Evolutionary conservation across 2,113 vertebrate genomes (phyloP).

Genomic region (Mola mola): DNA sequence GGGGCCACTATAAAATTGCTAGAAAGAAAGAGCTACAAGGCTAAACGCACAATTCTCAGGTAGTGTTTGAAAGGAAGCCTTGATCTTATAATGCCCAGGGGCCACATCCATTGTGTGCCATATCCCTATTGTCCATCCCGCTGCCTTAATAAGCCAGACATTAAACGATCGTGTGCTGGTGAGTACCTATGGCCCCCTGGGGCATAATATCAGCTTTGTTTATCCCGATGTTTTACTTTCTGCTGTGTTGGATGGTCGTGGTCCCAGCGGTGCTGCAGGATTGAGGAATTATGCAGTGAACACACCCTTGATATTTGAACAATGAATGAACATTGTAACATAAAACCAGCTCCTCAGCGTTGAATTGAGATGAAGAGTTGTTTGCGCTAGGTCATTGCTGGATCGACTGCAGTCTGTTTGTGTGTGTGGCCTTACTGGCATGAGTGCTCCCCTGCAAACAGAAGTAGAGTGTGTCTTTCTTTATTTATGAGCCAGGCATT

Average conservation of each 20-base stretch:
- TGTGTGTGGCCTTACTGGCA: no score
- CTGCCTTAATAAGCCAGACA: constrained; percentile 30
- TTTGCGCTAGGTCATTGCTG: no score
- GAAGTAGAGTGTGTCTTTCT: no score
- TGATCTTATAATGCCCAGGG: constrained; percentile 22
- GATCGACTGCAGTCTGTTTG: no score
- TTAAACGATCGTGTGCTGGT: constrained; percentile 13
- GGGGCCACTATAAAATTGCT: constrained; percentile 21
- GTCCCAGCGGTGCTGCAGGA: constrained; percentile 1
- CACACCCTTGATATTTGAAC: no score
- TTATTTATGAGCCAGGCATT: no score
- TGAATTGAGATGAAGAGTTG: no score
- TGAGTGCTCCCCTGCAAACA: no score
- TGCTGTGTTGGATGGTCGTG: neutral
- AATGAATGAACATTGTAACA: no score
- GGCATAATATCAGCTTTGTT: constrained; percentile 9
- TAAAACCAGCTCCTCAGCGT: no score
- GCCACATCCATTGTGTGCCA: constrained; percentile 24
- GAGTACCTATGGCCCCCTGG: constrained; percentile 10
- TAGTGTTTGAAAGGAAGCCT: constrained; percentile 23
- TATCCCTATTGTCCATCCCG: constrained; percentile 18
- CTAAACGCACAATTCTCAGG: constrained; percentile 9
- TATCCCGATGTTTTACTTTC: neutral
- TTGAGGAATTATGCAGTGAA: no score
- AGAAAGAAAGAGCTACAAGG: constrained; percentile 13